phyloP scores from a whole-genome alignment of 2,113 vertebrate genomes.

The Agelaius tricolor region DNA sequence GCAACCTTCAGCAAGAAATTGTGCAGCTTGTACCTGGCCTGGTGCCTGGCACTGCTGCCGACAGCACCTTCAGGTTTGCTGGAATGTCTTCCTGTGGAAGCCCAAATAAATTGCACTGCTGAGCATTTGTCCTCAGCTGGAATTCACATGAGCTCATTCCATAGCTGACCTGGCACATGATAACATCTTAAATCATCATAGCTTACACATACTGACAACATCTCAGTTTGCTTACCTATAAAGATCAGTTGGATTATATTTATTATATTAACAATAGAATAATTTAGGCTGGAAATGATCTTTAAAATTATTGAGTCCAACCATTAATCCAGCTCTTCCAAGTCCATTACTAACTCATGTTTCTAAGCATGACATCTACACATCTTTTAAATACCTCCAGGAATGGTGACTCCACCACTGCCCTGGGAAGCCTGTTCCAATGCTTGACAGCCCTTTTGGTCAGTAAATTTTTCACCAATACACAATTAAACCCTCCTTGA shows the following conservation, averaged over 20 bases:
- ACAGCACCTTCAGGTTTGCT: not conserved
- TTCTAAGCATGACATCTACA: not conserved
- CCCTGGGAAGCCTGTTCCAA: not conserved
- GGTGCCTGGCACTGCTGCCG: not conserved
- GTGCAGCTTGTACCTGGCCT: not conserved
- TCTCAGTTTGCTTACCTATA: not conserved
- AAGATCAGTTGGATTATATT: not conserved
- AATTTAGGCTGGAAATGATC: not conserved
- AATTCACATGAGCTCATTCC: not conserved
- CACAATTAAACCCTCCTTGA: not conserved
- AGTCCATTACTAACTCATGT: not conserved
- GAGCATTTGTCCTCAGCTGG: not conserved
- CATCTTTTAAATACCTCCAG: not conserved
- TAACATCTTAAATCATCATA: not conserved
- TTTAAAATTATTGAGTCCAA: not conserved
- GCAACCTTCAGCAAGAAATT: not conserved
- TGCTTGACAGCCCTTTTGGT: not conserved
- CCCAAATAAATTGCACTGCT: not conserved
- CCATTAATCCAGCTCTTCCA: not conserved
- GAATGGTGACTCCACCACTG: not conserved
- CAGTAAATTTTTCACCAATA: not conserved
- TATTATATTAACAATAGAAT: not conserved
- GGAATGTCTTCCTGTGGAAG: not conserved
- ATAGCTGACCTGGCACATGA: rapidly evolving
- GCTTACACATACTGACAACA: not conserved